A percentile compares a stretch with the other conserved stretches of the same genome.
Evolutionary conservation across 2,888 invertebrate species (phyloP).

Genomic region (Drosophila engyochracea): DNA sequence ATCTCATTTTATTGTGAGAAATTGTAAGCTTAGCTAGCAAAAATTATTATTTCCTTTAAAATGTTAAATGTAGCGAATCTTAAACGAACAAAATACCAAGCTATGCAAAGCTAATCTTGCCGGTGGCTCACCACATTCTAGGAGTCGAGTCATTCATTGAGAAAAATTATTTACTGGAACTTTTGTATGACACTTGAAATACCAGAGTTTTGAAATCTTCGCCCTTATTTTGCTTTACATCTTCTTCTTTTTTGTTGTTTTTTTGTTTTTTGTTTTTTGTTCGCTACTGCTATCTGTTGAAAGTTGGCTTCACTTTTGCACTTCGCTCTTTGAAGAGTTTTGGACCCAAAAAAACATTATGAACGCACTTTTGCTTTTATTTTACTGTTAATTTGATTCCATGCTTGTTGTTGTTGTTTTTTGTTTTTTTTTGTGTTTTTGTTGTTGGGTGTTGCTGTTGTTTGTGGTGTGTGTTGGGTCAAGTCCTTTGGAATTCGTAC

Average conservation of each 20-base stretch:
- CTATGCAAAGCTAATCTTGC: slow-evolving; percentile 1
- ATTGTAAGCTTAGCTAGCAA: background rate
- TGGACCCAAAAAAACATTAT: slow-evolving; percentile 44
- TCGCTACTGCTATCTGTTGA: slow-evolving; percentile 43
- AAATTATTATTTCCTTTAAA: background rate
- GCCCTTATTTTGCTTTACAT: slow-evolving; percentile 17
- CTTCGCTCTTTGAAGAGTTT: slow-evolving; percentile 53
- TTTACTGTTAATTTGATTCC: slow-evolving; percentile 73
- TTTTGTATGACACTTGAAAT: slow-evolving; percentile 53
- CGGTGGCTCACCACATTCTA: slow-evolving; percentile 2
- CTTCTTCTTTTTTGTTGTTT: background rate
- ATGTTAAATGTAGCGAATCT: background rate
- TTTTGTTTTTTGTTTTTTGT: slow-evolving; percentile 3
- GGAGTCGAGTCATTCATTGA: slow-evolving; percentile 6
- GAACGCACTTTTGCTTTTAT: slow-evolving; percentile 70
- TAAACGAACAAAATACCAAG: background rate
- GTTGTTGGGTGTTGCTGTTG: slow-evolving; percentile 12
- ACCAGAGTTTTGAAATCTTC: slow-evolving; percentile 31
- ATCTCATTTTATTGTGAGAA: background rate
- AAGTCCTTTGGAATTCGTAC: slow-evolving; percentile 46
- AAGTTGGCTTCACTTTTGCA: slow-evolving; percentile 68
- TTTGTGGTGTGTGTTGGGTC: slow-evolving; percentile 42
- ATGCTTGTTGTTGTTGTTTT: slow-evolving; percentile 37
- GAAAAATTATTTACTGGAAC: slow-evolving; percentile 27
- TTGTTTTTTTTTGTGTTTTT: slow-evolving; percentile 11